These are phyloP conservation scores for Mesoclemmys tuberculata DNA, from an alignment of 2,113 vertebrate species.

Conservation along the genomic window DNA sequence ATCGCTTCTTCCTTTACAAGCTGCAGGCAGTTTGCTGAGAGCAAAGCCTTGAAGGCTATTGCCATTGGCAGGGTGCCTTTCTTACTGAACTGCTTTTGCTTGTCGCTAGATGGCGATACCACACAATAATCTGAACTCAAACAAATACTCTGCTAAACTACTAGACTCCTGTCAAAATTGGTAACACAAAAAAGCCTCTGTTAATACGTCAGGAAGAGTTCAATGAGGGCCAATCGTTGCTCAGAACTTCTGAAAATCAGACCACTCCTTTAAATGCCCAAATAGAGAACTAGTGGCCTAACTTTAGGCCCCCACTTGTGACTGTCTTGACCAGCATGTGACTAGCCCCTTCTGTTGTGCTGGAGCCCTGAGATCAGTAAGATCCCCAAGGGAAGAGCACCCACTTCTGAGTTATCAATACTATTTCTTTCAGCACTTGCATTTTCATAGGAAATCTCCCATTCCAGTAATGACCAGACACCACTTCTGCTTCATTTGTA, in stretches of 20 bases:
- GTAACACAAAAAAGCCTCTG: background rate
- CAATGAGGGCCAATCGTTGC: background rate
- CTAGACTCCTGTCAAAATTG: background rate
- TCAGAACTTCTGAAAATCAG: background rate
- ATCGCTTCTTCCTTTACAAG: background rate
- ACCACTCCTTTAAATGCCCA: background rate
- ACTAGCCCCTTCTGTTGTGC: background rate
- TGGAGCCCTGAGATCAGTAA: background rate
- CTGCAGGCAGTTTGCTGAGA: background rate
- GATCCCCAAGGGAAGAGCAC: background rate
- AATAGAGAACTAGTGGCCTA: background rate
- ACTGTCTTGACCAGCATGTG: background rate
- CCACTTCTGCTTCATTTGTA: background rate
- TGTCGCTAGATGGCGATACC: background rate
- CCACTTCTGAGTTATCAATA: background rate
- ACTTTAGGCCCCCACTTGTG: background rate
- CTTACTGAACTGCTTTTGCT: background rate
- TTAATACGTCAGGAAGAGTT: background rate
- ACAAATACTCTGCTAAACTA: no score
- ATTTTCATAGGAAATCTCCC: background rate
- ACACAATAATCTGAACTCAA: background rate
- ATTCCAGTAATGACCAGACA: background rate
- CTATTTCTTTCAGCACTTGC: background rate
- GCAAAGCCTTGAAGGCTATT: accelerated
- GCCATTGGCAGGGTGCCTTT: background rate